Percentiles rank a stretch among this genome's conserved stretches.
Evolutionary conservation across 2,888 invertebrate species (phyloP).

Genomic region (Oscheius myriophilus): DNA sequence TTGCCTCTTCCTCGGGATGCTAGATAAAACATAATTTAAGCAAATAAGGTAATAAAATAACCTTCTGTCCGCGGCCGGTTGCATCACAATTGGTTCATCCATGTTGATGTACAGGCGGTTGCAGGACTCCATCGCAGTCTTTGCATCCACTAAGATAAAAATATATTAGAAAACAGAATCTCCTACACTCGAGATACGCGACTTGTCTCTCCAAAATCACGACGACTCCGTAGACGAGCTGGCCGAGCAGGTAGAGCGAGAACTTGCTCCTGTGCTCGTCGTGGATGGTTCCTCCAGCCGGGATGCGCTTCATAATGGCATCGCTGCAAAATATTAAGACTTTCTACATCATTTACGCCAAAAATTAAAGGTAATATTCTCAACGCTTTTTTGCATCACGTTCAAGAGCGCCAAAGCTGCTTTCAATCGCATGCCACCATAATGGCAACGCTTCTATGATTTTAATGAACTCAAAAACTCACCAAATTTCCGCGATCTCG

Average conservation of each 20-base stretch:
- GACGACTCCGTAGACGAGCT: conserved; percentile 11
- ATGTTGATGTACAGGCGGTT: neutral
- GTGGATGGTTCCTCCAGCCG: neutral
- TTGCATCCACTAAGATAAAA: neutral
- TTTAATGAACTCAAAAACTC: too few species aligned
- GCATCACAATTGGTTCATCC: too few species aligned
- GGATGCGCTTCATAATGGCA: conserved; percentile 1
- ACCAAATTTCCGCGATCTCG: conserved; percentile 12
- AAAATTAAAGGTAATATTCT: too few species aligned
- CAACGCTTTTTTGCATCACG: too few species aligned
- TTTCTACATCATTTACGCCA: too few species aligned
- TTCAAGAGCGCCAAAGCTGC: too few species aligned
- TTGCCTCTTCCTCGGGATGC: neutral
- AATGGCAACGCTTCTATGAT: too few species aligned
- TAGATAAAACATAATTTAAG: neutral
- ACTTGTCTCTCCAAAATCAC: conserved; percentile 9
- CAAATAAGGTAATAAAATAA: too few species aligned
- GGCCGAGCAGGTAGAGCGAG: conserved; percentile 12
- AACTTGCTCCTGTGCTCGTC: conserved; percentile 13
- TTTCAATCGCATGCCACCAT: too few species aligned
- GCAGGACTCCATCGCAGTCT: neutral
- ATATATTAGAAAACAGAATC: neutral
- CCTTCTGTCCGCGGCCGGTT: too few species aligned
- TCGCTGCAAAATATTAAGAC: conserved; percentile 12
- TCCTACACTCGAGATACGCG: conserved; percentile 12